A percentile compares a stretch with the other conserved stretches of the same genome.
These are phyloP conservation scores for Ecdyonurus torrentis DNA, from an alignment of 2,888 invertebrate genomes.

Conservation along the genomic window DNA sequence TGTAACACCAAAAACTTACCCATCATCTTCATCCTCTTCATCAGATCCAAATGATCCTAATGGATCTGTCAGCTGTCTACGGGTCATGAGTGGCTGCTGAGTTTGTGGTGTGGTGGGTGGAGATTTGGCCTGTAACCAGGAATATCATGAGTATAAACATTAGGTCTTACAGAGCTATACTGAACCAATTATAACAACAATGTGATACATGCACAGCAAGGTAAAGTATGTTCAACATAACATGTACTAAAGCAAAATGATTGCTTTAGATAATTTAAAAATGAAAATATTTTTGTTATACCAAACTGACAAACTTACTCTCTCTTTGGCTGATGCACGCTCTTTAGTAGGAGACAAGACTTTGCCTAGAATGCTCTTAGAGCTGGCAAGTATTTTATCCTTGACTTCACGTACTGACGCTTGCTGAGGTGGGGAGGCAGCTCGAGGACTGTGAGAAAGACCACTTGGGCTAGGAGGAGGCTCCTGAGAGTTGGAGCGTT, in stretches of 20 bases:
- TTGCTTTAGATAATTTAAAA: too few relatives aligned
- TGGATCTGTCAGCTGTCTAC: slow-evolving; percentile 71
- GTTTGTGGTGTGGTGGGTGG: slow-evolving; percentile 21
- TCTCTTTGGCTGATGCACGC: slow-evolving; percentile 30
- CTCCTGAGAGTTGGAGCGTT: neutral
- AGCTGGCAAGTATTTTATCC: slow-evolving; percentile 48
- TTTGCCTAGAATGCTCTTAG: slow-evolving; percentile 55
- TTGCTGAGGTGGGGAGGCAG: neutral
- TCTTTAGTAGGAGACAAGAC: slow-evolving; percentile 60
- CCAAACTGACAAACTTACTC: too few relatives aligned
- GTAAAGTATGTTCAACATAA: too few relatives aligned
- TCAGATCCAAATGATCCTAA: slow-evolving; percentile 77
- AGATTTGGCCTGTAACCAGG: slow-evolving; percentile 27
- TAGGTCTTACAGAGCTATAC: too few relatives aligned
- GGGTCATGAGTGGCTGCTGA: slow-evolving; percentile 48
- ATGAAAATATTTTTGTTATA: too few relatives aligned
- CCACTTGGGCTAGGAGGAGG: slow-evolving; percentile 9
- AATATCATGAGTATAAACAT: too few relatives aligned
- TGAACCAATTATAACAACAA: too few relatives aligned
- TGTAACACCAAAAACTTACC: too few relatives aligned
- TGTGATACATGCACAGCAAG: too few relatives aligned
- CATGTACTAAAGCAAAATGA: too few relatives aligned
- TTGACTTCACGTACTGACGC: slow-evolving; percentile 46
- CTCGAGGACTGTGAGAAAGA: slow-evolving; percentile 14
- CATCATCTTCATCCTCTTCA: slow-evolving; percentile 25